phyloP scores from a whole-genome alignment of 2,113 vertebrate species.

The Leucopsar rothschildi region DNA sequence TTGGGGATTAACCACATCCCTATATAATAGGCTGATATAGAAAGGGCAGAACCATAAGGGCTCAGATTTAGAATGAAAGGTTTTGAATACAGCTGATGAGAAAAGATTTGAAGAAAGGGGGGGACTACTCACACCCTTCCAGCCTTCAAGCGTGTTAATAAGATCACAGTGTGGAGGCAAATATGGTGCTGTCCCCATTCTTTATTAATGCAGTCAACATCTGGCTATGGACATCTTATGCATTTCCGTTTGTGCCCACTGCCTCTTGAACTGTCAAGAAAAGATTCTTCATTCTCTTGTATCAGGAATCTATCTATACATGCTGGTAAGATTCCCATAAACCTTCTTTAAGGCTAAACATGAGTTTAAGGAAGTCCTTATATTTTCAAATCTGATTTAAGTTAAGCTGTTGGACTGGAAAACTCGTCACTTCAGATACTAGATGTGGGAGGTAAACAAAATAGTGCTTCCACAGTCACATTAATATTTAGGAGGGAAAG shows the following conservation, averaged over 20 bases:
- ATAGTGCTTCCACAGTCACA: not conserved
- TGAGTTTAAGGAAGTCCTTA: not conserved
- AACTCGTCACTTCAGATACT: not conserved
- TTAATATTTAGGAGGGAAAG: not conserved
- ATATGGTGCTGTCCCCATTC: not conserved
- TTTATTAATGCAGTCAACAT: not conserved
- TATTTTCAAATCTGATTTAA: not conserved
- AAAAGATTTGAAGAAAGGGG: not conserved
- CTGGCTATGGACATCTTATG: not conserved
- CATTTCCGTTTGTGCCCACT: not conserved
- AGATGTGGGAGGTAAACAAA: rapidly evolving
- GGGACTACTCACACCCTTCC: not conserved
- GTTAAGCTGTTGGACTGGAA: not conserved
- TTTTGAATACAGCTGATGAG: constrained; percentile 22
- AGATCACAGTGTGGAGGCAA: not conserved
- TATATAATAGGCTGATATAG: not conserved
- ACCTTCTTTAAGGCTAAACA: not conserved
- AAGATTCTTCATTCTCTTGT: not conserved
- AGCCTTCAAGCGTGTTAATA: not conserved
- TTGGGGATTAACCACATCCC: constrained; percentile 47
- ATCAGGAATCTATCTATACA: not conserved
- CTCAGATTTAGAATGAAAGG: constrained; percentile 11
- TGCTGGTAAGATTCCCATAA: not conserved
- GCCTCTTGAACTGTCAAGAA: not conserved
- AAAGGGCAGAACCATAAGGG: constrained; percentile 30